Percentiles rank a stretch among this genome's conserved stretches.
Conservation (phyloP, 2,113 vertebrate genomes). For the Danionella cerebrum region DNA sequence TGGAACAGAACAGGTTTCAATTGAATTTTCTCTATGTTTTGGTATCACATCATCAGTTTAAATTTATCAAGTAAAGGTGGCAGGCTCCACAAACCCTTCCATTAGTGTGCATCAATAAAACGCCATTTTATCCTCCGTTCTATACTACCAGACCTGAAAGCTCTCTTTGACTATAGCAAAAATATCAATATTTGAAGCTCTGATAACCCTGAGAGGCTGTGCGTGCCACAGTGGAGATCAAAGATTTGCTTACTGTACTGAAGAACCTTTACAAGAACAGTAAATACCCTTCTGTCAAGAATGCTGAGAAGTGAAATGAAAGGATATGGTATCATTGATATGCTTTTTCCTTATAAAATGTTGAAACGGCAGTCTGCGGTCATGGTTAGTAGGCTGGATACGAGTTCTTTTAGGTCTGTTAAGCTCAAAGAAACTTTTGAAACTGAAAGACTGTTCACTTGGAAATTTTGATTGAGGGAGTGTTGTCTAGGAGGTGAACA, state of each 20-base stretch:
- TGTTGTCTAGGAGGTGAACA: too few species aligned
- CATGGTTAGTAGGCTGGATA: neutral
- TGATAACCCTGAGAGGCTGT: neutral
- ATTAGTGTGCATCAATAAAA: constrained; percentile 14
- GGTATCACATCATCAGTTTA: neutral
- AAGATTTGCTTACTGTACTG: neutral
- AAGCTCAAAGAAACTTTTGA: too few species aligned
- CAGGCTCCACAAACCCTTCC: neutral
- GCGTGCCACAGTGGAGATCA: neutral
- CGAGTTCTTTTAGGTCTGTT: too few species aligned
- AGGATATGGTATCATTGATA: neutral
- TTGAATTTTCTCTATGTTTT: neutral
- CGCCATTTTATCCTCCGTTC: constrained; percentile 18
- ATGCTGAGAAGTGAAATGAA: neutral
- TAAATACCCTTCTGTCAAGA: neutral
- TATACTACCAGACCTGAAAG: neutral
- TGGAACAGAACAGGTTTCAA: neutral
- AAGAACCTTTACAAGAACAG: neutral
- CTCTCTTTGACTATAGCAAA: constrained; percentile 20
- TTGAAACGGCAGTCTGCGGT: neutral
- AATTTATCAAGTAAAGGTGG: neutral
- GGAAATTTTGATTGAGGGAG: too few species aligned
- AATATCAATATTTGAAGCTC: constrained; percentile 35
- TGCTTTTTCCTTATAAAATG: neutral
- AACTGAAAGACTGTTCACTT: too few species aligned